A percentile compares a stretch with the other conserved stretches of the same genome.
Evolutionary conservation across 2,113 vertebrate species (phyloP).

Genomic region (Bubo bubo): DNA sequence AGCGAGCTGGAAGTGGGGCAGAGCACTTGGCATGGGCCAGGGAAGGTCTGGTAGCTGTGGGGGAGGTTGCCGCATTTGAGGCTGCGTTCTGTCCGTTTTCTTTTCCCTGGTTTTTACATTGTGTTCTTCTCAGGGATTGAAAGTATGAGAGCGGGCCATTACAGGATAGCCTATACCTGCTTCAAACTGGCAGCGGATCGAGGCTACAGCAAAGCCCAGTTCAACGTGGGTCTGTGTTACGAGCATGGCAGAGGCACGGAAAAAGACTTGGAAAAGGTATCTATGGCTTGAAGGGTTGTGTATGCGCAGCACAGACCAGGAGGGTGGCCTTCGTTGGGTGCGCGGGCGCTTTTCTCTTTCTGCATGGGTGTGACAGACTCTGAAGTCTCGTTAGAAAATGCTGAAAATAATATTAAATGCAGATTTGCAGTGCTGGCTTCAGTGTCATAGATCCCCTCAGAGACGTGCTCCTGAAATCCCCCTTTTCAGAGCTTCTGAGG

Average conservation of each 20-base stretch:
- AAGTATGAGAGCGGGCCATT: conserved; percentile 74
- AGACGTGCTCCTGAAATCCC: background rate
- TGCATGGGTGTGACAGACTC: background rate
- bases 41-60: background rate
- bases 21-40: background rate
- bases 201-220: conserved; percentile 92
- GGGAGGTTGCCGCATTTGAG: background rate
- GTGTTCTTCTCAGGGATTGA: conserved; percentile 80
- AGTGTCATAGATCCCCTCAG: background rate
- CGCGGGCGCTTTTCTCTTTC: background rate
- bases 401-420: background rate
- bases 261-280: conserved; percentile 83
- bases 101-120: background rate
- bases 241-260: conserved; percentile 87
- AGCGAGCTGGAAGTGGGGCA: background rate
- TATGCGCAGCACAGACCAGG: background rate
- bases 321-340: background rate
- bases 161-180: conserved; percentile 80
- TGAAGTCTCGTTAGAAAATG: background rate
- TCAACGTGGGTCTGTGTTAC: conserved; percentile 89
- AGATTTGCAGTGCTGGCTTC: background rate
- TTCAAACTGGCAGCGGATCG: conserved; percentile 87
- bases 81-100: background rate
- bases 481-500: background rate
- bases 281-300: rapidly evolving